Conservation (phyloP, 2,888 invertebrate genomes). For the Drosophila limbata region DNA sequence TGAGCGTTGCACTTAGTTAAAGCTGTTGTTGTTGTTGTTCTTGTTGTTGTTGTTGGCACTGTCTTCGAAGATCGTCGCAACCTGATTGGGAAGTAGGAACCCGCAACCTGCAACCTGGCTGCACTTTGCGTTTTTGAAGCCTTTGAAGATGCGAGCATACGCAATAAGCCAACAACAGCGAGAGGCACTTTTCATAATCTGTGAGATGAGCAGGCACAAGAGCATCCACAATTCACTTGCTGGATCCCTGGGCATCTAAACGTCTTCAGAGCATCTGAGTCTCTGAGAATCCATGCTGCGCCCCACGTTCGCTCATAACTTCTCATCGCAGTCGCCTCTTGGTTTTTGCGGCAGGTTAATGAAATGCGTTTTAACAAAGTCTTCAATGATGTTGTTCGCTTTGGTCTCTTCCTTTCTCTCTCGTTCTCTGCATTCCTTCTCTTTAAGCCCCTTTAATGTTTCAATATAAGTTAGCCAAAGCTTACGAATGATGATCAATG, state of each 20-base stretch:
- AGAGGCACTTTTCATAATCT: conserved; percentile 78
- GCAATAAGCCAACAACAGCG: conserved; percentile 50
- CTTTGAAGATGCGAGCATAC: conserved; percentile 70
- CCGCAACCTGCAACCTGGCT: conserved; percentile 28
- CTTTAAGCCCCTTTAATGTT: conserved; percentile 62
- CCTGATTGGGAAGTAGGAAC: conserved; percentile 63
- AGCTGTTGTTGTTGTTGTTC: conserved; percentile 39
- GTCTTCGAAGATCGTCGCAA: conserved; percentile 60
- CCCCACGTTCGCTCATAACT: conserved; percentile 74
- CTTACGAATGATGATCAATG: conserved; percentile 77
- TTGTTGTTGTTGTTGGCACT: conserved; percentile 20
- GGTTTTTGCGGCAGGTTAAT: conserved; percentile 73
- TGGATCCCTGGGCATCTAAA: conserved; percentile 17
- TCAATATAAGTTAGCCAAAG: conserved; percentile 65
- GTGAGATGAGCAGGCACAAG: conserved; percentile 59
- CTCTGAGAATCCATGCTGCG: conserved; percentile 56
- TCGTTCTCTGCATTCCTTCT: conserved; percentile 25
- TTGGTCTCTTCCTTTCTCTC: conserved; percentile 17
- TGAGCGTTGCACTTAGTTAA: conserved; percentile 71
- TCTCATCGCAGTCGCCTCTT: conserved; percentile 30
- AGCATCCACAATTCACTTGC: conserved; percentile 8
- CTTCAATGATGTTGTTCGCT: conserved; percentile 64
- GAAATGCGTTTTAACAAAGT: conserved; percentile 81
- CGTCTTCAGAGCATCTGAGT: conserved; percentile 8
- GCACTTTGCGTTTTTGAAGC: conserved; percentile 49